phyloP scores from a whole-genome alignment of 2,797 vertebrate species.

The Calcarius lapponicus region DNA sequence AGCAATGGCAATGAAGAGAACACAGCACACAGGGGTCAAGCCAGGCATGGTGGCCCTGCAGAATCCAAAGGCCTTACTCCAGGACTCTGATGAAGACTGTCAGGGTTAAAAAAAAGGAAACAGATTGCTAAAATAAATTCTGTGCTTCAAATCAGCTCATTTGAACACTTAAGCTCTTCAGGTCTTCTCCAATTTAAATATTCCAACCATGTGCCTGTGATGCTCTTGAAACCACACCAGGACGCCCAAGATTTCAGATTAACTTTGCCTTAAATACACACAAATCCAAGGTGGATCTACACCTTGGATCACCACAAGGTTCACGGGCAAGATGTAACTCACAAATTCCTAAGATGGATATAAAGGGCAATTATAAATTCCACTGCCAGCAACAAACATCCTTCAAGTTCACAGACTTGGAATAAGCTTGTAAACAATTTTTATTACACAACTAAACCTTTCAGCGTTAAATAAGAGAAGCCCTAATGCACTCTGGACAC shows the following conservation, averaged over 20 bases:
- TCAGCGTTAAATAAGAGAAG: neutral
- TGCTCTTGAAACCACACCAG: neutral
- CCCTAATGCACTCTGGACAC: neutral
- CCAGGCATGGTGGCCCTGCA: neutral
- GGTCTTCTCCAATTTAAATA: neutral
- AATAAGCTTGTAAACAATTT: neutral
- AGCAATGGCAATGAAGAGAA: neutral
- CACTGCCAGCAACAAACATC: neutral
- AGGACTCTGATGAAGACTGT: neutral
- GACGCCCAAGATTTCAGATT: neutral
- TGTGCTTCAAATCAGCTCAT: neutral
- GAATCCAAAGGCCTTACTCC: neutral
- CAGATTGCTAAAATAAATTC: neutral
- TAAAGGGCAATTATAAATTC: neutral
- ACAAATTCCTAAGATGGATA: neutral
- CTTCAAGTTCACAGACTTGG: neutral
- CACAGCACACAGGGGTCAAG: accelerated
- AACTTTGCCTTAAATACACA: neutral
- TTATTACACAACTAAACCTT: neutral
- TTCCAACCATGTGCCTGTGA: neutral
- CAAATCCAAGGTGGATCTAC: neutral
- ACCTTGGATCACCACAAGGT: neutral
- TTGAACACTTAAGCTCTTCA: neutral
- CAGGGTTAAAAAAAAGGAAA: neutral
- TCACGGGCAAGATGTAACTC: neutral